A percentile compares a stretch with the other conserved stretches of the same genome.
Evolutionary conservation across 1,140 invertebrate genomes (phyloP).

Genomic region (Adoxophyes honmai): DNA sequence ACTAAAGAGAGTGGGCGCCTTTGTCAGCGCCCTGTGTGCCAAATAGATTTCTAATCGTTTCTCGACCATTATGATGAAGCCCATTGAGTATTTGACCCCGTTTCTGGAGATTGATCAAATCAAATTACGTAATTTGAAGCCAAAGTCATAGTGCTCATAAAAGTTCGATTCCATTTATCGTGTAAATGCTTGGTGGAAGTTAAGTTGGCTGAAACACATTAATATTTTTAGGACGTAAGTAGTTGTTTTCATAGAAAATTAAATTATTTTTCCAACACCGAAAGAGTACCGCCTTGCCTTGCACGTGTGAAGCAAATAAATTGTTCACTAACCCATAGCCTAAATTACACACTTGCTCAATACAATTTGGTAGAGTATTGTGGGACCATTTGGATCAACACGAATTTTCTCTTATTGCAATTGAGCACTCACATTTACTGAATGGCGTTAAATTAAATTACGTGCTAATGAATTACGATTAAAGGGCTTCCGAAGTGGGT

Average conservation of each 20-base stretch:
- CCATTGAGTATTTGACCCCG: slow-evolving; percentile 9
- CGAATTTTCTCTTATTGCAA: slow-evolving; percentile 10
- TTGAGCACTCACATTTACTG: slow-evolving; percentile 24
- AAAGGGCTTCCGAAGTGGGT: slow-evolving; percentile 9
- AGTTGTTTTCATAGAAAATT: too few relatives aligned
- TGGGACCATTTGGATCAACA: slow-evolving; percentile 49
- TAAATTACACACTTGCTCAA: slow-evolving; percentile 22
- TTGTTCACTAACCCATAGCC: too few relatives aligned
- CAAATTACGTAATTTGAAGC: slow-evolving; percentile 4
- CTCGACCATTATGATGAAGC: slow-evolving; percentile 4
- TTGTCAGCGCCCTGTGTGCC: not conserved
- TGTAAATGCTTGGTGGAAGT: too few relatives aligned
- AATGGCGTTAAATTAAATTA: slow-evolving; percentile 39
- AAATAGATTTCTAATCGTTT: slow-evolving; percentile 7
- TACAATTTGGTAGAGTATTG: slow-evolving; percentile 21
- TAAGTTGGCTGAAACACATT: too few relatives aligned
- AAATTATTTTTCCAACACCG: too few relatives aligned
- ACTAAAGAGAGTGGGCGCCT: not conserved
- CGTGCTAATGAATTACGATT: slow-evolving; percentile 14
- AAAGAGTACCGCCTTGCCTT: too few relatives aligned
- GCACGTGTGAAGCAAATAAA: too few relatives aligned
- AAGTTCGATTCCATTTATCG: too few relatives aligned
- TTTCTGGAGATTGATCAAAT: not conserved
- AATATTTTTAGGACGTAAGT: too few relatives aligned
- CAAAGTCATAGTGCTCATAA: too few relatives aligned